Evolutionary conservation across 2,888 invertebrate genomes (phyloP).

Genomic region (Himalopsyche japonica): DNA sequence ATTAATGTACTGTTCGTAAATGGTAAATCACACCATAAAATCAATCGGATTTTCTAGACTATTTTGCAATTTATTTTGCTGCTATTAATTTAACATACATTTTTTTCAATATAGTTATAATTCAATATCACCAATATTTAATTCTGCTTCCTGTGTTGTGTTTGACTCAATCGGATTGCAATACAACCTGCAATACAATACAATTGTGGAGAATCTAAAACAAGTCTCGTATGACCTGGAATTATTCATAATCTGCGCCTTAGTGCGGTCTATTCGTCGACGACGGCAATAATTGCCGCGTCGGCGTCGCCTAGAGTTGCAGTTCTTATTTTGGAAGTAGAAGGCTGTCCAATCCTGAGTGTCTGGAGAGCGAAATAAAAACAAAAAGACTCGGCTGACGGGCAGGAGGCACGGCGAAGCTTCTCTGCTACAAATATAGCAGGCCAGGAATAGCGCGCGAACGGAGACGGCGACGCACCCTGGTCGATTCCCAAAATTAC

Average conservation of each 20-base stretch:
- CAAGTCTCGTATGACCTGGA: too few species aligned
- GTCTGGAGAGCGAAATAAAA: neutral
- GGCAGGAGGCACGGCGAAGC: conserved; percentile 18
- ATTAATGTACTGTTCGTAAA: too few species aligned
- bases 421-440: conserved; percentile 27
- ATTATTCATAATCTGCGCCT: neutral
- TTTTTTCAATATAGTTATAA: too few species aligned
- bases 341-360: neutral
- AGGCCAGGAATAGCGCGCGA: conserved; percentile 27
- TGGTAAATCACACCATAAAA: too few species aligned
- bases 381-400: conserved; percentile 18
- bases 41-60: too few species aligned
- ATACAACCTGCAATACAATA: too few species aligned
- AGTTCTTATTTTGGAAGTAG: neutral
- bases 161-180: too few species aligned
- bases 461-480: neutral
- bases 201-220: too few species aligned
- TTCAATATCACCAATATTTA: too few species aligned
- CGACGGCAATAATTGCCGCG: neutral
- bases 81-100: too few species aligned
- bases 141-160: too few species aligned
- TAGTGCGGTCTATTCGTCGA: neutral
- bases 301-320: neutral
- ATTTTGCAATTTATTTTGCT: too few species aligned
- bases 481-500: neutral